Evolutionary conservation across 2,113 vertebrate species (phyloP).

Genomic region (Varanus komodoensis): DNA sequence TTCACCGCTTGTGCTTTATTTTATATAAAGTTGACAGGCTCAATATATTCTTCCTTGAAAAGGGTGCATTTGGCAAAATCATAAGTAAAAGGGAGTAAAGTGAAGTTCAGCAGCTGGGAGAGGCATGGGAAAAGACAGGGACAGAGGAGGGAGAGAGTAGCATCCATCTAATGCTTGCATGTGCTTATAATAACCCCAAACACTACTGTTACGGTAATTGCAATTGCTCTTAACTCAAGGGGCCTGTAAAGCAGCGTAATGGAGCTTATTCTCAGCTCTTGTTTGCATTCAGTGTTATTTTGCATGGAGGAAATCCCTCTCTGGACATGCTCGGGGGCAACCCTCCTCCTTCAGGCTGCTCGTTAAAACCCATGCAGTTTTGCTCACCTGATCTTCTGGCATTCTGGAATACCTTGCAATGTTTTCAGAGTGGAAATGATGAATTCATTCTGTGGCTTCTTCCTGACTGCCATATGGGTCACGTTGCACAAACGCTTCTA

Average conservation of each 20-base stretch:
- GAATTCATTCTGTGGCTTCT: background rate
- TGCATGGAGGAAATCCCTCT: background rate
- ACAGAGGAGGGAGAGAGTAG: background rate
- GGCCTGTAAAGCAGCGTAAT: conserved; percentile 59
- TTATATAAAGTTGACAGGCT: conserved; percentile 75
- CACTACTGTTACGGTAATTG: conserved; percentile 57
- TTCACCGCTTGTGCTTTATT: conserved; percentile 66
- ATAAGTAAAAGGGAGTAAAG: conserved; percentile 54
- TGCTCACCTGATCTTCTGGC: background rate
- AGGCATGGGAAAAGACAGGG: conserved; percentile 25
- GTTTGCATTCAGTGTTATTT: background rate
- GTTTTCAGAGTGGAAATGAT: background rate
- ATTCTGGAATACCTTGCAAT: background rate
- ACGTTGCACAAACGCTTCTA: background rate
- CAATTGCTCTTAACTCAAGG: conserved; percentile 53
- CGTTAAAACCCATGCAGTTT: background rate
- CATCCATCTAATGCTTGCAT: conserved; percentile 15
- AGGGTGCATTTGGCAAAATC: conserved; percentile 51
- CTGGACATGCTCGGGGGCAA: background rate
- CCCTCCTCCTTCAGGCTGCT: background rate
- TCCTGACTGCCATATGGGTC: background rate
- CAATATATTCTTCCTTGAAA: conserved; percentile 61
- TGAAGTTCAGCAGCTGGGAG: conserved; percentile 35
- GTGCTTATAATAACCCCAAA: conserved; percentile 59
- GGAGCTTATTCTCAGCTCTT: background rate